phyloP scores from a whole-genome alignment of 2,113 vertebrate species.

The Tamias sibiricus region DNA sequence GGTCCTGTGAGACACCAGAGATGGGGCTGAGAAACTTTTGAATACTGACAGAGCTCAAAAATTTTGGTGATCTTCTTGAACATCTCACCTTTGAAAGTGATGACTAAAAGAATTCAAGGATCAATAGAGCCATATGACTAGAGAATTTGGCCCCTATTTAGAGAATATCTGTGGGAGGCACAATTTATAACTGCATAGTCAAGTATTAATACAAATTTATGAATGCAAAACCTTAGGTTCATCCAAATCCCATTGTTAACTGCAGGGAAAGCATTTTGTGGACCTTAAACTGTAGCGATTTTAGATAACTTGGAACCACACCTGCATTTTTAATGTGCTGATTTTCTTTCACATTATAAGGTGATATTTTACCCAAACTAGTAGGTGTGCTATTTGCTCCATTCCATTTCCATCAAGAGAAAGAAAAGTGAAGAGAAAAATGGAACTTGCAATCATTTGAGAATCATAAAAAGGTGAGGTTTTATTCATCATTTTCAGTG shows the following conservation, averaged over 20 bases:
- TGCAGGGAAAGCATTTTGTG: slow-evolving; percentile 66
- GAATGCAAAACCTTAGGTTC: slow-evolving; percentile 61
- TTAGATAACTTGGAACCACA: slow-evolving; percentile 66
- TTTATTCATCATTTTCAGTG: background rate
- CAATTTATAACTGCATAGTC: slow-evolving; percentile 58
- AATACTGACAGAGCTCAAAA: background rate
- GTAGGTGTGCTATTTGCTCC: slow-evolving; percentile 57
- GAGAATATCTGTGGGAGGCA: background rate
- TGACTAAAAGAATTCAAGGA: background rate
- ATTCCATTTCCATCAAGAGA: slow-evolving; percentile 52
- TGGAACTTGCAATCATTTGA: slow-evolving; percentile 7
- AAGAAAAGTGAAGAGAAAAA: background rate
- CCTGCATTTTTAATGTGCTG: slow-evolving; percentile 67
- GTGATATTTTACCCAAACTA: slow-evolving; percentile 53
- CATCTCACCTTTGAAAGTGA: background rate
- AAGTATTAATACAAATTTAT: slow-evolving; percentile 77
- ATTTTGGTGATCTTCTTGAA: background rate
- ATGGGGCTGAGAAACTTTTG: no score
- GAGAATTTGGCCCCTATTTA: background rate
- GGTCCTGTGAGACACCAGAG: no score
- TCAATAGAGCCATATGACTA: slow-evolving; percentile 21
- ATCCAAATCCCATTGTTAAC: slow-evolving; percentile 65
- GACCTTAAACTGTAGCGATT: slow-evolving; percentile 61
- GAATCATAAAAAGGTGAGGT: background rate
- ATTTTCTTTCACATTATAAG: slow-evolving; percentile 70